These are phyloP conservation scores for Gymnoscelis rufifasciata DNA, from an alignment of 2,888 invertebrate genomes.

Conservation along the genomic window DNA sequence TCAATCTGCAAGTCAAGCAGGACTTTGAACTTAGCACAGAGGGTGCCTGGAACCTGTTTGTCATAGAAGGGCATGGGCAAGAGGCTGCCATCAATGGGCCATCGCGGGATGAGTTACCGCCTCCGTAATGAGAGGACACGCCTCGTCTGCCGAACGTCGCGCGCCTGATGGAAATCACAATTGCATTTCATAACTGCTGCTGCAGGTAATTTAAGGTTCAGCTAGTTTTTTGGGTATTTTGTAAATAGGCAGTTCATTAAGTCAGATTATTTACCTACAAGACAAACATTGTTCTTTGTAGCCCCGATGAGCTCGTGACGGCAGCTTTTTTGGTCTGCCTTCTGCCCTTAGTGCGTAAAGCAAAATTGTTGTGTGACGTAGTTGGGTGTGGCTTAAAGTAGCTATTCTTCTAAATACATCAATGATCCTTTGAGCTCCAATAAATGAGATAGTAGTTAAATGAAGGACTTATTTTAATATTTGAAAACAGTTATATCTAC, in stretches of 20 bases:
- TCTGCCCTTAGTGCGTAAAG: too few species aligned
- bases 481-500: too few species aligned
- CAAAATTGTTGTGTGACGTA: too few species aligned
- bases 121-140: constrained; percentile 20
- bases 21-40: constrained; percentile 1
- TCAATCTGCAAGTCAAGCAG: background rate
- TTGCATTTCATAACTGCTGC: constrained; percentile 33
- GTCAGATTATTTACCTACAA: background rate
- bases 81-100: constrained; percentile 11
- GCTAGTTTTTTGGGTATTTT: background rate
- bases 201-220: background rate
- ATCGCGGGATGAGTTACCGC: constrained; percentile 13
- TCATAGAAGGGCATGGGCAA: constrained; percentile 19
- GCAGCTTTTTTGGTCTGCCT: too few species aligned
- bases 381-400: too few species aligned
- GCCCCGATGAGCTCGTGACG: too few species aligned
- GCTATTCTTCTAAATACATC: too few species aligned
- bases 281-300: too few species aligned
- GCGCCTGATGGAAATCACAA: constrained; percentile 25
- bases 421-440: too few species aligned
- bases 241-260: background rate
- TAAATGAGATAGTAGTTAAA: too few species aligned
- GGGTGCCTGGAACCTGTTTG: constrained; percentile 6
- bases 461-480: too few species aligned
- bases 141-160: constrained; percentile 17